Base-by-base conservation (phyloP, 2,888 invertebrate genomes). In the Rhamnusium bicolor region DNA sequence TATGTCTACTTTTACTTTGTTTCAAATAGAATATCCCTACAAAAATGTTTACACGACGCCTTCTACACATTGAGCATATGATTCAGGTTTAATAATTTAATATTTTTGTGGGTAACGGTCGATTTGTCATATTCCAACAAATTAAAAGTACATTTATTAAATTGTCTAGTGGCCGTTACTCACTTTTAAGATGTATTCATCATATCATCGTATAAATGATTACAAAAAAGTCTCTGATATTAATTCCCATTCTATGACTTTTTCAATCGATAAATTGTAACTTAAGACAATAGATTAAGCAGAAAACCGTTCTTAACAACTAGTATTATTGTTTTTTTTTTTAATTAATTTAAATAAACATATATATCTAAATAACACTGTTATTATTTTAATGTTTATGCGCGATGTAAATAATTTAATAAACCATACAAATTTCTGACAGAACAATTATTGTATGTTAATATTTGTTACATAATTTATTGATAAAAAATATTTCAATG, bases 381-480 rank as follows among this genome's bases (percentile, higher is more conserved):
- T 18, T 58, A 58, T 58, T 16, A 58, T n/a, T n/a, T n/a, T 58
- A 32, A 58, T 14, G 54, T 27, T 14, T 29, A 24, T 29, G 32
- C 8, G 58, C 56, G 1, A 32, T 27, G 32, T 58, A 58, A 29
- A 58, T 18, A 58, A 58, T 58, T 58, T 14, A 58, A 70, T 65
- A 51, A 67, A 70, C 75, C 67, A 70, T 72, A 75, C 70, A 72
- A 75, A 68, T 72, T 75, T 75, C 72, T 75, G 75, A 75, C 75
- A 75, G 68, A 63, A 69, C 75, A 72, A 72, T 75, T 75, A 75
- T 75, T 75, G 75, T 75, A 75, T 75, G 72, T 63, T 75, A 75
- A 75, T 72, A 56, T 67, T 66, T 18, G 67, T 69, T 72, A 71
- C 69, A 66, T 69, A 71, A 74, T 68, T 69, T 58, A 61, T 69